Conservation (phyloP, 2,797 vertebrate species). For the Microcaecilia unicolor region DNA sequence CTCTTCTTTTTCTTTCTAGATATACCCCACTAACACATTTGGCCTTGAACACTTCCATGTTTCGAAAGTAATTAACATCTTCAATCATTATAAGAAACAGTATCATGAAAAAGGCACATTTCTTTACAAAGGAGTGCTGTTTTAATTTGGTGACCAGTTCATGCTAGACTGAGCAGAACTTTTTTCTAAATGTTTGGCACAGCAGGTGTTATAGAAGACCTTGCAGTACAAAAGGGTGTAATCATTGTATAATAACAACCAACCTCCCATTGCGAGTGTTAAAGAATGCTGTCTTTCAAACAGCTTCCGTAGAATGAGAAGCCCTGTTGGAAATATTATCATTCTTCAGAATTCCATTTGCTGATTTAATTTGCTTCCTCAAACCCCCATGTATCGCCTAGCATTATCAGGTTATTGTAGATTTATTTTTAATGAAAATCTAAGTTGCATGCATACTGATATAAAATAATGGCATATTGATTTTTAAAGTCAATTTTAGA, state of each 20-base stretch:
- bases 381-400: no score
- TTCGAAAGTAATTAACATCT: slow-evolving; percentile 34
- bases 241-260: slow-evolving; percentile 39
- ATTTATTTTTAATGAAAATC: no score
- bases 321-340: slow-evolving; percentile 46
- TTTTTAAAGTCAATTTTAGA: no score
- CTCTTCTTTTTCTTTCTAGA: no score
- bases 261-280: slow-evolving; percentile 39
- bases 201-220: slow-evolving; percentile 36
- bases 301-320: slow-evolving; percentile 32
- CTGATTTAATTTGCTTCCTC: slow-evolving; percentile 53
- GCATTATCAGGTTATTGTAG: slow-evolving; percentile 35
- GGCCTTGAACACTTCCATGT: slow-evolving; percentile 37
- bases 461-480: no score
- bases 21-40: slow-evolving; percentile 36
- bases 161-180: slow-evolving; percentile 39
- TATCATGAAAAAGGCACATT: slow-evolving; percentile 16
- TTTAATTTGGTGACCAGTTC: slow-evolving; percentile 23
- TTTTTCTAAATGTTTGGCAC: slow-evolving; percentile 20
- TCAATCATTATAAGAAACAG: slow-evolving; percentile 18
- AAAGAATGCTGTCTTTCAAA: slow-evolving; percentile 48
- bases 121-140: slow-evolving; percentile 29
- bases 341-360: slow-evolving; percentile 47
- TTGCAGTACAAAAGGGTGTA: slow-evolving; percentile 33
- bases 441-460: no score